Percentiles rank a stretch among this genome's conserved stretches.
Conservation (phyloP, 2,888 invertebrate genomes). For the Drosophila setosimentum region DNA sequence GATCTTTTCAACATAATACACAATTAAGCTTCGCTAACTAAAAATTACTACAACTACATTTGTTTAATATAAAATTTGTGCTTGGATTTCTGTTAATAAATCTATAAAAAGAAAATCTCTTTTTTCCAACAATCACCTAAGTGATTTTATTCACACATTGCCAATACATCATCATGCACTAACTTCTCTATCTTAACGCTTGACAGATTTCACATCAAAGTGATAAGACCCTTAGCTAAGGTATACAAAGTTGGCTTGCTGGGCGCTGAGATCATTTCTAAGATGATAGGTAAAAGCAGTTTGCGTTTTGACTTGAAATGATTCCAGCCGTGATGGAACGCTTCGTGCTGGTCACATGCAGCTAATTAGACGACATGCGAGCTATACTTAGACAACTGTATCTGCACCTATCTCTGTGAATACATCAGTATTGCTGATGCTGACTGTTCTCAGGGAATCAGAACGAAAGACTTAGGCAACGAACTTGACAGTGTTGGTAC, state of each 20-base stretch:
- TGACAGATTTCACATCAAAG: no score
- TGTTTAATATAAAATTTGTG: neutral
- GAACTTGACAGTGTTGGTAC: constrained; percentile 63
- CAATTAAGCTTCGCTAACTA: neutral
- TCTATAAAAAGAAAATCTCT: neutral
- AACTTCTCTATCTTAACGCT: neutral
- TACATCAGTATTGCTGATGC: constrained; percentile 1
- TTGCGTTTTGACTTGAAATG: constrained; percentile 26
- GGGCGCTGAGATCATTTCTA: constrained; percentile 40
- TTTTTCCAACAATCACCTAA: neutral
- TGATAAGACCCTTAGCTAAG: neutral
- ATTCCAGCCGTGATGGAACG: constrained; percentile 11
- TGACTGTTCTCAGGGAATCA: constrained; percentile 6
- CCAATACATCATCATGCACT: neutral
- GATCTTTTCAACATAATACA: neutral
- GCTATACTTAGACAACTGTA: constrained; percentile 35
- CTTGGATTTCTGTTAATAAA: neutral
- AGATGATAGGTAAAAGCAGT: constrained; percentile 28
- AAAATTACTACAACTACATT: neutral
- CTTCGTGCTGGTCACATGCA: constrained; percentile 55
- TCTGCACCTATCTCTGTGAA: neutral
- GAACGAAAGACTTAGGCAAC: constrained; percentile 67
- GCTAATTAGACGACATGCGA: constrained; percentile 54
- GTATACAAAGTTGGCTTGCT: constrained; percentile 11
- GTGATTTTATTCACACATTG: neutral